phyloP scores from a whole-genome alignment of 2,797 vertebrate species.

The Megalops cyprinoides region DNA sequence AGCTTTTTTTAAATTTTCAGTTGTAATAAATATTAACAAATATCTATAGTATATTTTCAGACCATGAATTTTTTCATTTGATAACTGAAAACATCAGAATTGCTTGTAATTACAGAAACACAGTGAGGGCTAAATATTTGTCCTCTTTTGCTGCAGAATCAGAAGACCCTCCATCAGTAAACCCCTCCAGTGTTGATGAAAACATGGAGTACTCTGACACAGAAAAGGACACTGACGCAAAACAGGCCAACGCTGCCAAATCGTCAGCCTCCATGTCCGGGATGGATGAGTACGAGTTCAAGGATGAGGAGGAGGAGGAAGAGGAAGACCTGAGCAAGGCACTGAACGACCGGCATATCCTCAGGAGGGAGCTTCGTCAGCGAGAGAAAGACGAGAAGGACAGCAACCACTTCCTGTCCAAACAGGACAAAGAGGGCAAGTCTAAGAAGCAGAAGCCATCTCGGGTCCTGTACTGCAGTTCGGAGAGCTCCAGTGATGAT shows the following conservation, averaged over 20 bases:
- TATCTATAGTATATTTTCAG: too few species aligned
- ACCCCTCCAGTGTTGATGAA: conserved; percentile 92
- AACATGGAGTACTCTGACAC: conserved; percentile 91
- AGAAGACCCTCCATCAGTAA: conserved; percentile 91
- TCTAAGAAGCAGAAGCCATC: conserved; percentile 87
- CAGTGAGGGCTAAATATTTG: not conserved
- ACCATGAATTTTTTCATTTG: too few species aligned
- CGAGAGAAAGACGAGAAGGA: conserved; percentile 86
- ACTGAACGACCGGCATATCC: conserved; percentile 89
- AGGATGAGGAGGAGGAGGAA: conserved; percentile 92
- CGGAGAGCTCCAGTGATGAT: conserved; percentile 97
- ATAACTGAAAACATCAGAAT: not conserved
- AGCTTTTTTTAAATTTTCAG: too few species aligned
- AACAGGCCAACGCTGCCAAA: conserved; percentile 77
- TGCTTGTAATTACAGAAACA: not conserved
- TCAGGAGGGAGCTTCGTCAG: conserved; percentile 87
- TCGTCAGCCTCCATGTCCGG: conserved; percentile 80
- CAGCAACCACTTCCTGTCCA: conserved; percentile 80
- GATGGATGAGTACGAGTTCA: conserved; percentile 97
- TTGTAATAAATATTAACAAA: too few species aligned
- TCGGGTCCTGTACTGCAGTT: conserved; percentile 86
- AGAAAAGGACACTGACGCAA: conserved; percentile 89
- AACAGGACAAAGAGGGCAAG: conserved; percentile 88
- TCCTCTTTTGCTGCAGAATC: conserved; percentile 78
- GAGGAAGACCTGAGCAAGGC: conserved; percentile 89